These are phyloP conservation scores for Petrocephalus zakoni DNA, from an alignment of 2,113 vertebrate species.

Conservation along the genomic window DNA sequence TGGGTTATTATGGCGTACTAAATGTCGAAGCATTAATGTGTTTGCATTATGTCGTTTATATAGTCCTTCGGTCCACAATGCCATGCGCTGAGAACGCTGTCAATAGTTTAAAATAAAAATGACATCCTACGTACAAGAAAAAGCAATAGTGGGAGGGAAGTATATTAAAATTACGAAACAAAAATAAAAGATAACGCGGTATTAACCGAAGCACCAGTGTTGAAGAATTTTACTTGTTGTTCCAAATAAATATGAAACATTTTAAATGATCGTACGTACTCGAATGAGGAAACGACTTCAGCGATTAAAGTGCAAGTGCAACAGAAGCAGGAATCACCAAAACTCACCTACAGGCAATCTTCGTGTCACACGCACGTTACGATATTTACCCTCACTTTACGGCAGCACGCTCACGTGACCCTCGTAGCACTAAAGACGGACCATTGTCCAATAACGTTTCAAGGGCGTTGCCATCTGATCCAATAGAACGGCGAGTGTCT, in stretches of 20 bases:
- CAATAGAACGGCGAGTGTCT: slow-evolving; percentile 34
- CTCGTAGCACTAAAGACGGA: background rate
- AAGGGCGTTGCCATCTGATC: background rate
- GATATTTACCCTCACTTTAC: slow-evolving; percentile 38
- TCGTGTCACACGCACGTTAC: background rate
- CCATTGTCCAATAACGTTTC: slow-evolving; percentile 38
- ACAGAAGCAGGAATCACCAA: background rate
- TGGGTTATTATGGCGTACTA: background rate
- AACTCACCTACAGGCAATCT: background rate
- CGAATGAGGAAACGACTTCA: background rate
- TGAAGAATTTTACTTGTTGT: background rate
- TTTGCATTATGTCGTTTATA: background rate
- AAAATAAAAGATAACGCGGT: background rate
- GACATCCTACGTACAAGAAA: background rate
- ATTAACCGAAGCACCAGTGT: background rate
- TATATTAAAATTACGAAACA: background rate
- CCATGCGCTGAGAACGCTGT: background rate
- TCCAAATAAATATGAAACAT: background rate
- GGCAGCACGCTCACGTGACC: background rate
- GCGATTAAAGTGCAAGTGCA: background rate
- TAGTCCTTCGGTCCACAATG: background rate
- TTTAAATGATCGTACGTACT: background rate
- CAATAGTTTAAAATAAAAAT: background rate
- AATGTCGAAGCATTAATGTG: background rate
- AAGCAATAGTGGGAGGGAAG: background rate